phyloP scores from a whole-genome alignment of 1,140 invertebrate genomes.

The Drosophila subpulchrella region DNA sequence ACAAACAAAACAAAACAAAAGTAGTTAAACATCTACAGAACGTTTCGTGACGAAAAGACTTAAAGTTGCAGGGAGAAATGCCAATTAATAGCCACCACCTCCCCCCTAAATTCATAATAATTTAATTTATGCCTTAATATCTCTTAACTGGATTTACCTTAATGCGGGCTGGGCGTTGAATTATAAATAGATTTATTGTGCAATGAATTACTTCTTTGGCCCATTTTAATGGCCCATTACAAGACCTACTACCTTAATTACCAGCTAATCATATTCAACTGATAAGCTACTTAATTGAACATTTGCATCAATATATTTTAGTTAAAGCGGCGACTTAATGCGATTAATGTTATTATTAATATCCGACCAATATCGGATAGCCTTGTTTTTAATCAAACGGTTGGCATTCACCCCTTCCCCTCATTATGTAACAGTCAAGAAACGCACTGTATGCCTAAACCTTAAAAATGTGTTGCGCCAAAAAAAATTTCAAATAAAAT shows the following conservation, averaged over 20 bases:
- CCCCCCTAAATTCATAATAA: constrained; percentile 6
- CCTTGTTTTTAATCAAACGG: not conserved
- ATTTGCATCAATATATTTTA: not conserved
- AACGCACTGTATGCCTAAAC: constrained; percentile 10
- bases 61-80: constrained; percentile 20
- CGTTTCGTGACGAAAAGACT: constrained; percentile 20
- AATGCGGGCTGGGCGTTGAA: constrained; percentile 11
- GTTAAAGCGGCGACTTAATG: not conserved
- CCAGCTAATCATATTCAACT: constrained; percentile 1
- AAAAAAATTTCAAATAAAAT: constrained; percentile 10
- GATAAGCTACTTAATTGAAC: constrained; percentile 2
- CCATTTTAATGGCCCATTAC: constrained; percentile 2
- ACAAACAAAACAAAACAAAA: constrained; percentile 5
- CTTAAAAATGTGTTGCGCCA: constrained; percentile 6
- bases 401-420: constrained; percentile 1
- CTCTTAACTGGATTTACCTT: constrained; percentile 15
- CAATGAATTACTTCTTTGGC: constrained; percentile 2
- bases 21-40: constrained; percentile 2
- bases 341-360: not conserved
- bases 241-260: constrained; percentile 15
- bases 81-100: constrained; percentile 10
- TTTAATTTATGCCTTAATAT: constrained; percentile 16
- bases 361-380: not conserved
- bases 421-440: not conserved
- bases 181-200: constrained; percentile 11